Evolutionary conservation across 2,888 invertebrate species (phyloP).

Genomic region (Ormyrus labotus): DNA sequence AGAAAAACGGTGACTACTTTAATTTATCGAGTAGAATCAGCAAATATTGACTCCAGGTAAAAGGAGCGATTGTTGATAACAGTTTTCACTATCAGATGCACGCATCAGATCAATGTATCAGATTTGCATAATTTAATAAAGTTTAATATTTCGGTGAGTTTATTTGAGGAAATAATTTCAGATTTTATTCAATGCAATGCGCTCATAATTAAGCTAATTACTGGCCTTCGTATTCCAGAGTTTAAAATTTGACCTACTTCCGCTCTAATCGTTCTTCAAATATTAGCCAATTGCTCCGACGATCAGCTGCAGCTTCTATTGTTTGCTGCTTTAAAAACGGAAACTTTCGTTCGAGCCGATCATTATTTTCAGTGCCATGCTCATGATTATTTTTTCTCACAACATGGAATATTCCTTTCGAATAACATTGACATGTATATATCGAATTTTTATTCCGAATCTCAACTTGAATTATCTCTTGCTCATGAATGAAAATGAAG

Average conservation of each 20-base stretch:
- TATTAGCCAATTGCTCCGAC: conserved; percentile 6
- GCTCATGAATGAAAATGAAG: no score
- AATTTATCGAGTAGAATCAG: no score
- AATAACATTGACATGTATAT: conserved; percentile 10
- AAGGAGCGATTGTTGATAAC: no score
- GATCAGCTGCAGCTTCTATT: neutral
- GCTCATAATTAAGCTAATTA: neutral
- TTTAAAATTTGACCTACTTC: conserved; percentile 14
- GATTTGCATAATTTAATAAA: no score
- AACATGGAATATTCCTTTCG: conserved; percentile 28
- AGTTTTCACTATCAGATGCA: no score
- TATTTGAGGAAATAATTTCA: neutral
- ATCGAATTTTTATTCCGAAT: conserved; percentile 5
- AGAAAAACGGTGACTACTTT: no score
- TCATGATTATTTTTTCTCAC: conserved; percentile 1
- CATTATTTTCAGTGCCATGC: conserved; percentile 1
- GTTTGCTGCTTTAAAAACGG: neutral
- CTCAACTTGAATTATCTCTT: neutral
- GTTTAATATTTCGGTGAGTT: no score
- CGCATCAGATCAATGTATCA: no score
- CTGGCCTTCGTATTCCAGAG: conserved; percentile 8
- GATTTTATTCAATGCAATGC: neutral
- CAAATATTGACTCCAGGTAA: no score
- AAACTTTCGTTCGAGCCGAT: neutral
- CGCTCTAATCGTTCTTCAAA: neutral